Percentiles rank a stretch among this genome's conserved stretches.
These are phyloP conservation scores for Brevimyrus niger DNA, from an alignment of 2,113 vertebrate genomes.

Conservation along the genomic window DNA sequence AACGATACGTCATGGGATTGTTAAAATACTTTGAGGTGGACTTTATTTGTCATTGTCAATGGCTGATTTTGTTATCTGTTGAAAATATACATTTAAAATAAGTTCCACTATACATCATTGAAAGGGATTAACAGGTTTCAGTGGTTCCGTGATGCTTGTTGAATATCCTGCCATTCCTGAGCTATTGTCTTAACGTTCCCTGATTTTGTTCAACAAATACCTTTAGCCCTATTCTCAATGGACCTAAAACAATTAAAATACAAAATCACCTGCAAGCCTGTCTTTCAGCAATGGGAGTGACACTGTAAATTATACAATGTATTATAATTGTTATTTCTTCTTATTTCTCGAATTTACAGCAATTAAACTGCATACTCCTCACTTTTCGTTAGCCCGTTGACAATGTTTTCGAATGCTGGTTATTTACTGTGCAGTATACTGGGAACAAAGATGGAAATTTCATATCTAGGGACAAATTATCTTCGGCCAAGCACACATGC, in stretches of 20 bases:
- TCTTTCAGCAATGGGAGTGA: conserved; percentile 13
- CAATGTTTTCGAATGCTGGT: background rate
- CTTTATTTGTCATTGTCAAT: conserved; percentile 20
- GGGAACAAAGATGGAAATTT: conserved; percentile 36
- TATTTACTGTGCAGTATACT: background rate
- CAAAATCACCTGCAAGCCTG: conserved; percentile 29
- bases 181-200: conserved; percentile 51
- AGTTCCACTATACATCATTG: conserved; percentile 13
- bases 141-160: conserved; percentile 39
- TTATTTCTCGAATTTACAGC: background rate
- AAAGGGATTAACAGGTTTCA: conserved; percentile 23
- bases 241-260: conserved; percentile 36
- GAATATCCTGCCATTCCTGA: conserved; percentile 54
- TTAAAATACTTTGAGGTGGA: conserved; percentile 2
- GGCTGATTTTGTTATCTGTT: background rate
- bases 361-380: background rate
- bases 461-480: conserved; percentile 35
- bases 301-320: background rate
- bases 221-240: conserved; percentile 45
- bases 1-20: conserved; percentile 10
- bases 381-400: background rate
- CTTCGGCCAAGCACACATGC: conserved; percentile 54
- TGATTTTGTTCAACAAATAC: conserved; percentile 50
- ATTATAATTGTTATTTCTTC: background rate
- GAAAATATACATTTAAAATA: conserved; percentile 19